Evolutionary conservation across 2,113 vertebrate species (phyloP), one percentile per base, ranked within the genome.

Genomic region (Phyllostomus discolor): DNA sequence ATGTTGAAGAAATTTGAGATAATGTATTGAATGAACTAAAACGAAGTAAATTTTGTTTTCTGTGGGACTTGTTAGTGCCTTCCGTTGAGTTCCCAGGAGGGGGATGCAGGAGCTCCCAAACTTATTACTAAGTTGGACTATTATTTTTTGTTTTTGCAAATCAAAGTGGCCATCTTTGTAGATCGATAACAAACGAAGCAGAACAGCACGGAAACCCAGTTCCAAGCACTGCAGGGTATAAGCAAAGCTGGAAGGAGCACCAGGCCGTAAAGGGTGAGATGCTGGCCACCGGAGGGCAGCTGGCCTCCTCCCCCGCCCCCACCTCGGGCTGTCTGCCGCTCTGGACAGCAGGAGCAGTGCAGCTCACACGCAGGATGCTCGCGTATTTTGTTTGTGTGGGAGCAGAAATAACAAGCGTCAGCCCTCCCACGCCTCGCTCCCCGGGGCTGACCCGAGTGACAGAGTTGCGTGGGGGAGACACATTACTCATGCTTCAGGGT

Each of bases 71-170:
- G 33, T 69, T 33, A 35, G 73, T 62, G 26, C 16, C 10, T 91
- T 94, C 16, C 24, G 14, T 9, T 84, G 24, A 59, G 67, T 72
- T 59, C 5, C 7, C 3, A 28, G 76, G 52, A 85, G 41, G 19
- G 90, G 9, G 46, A 69, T 24, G 57, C 1, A 70, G 10, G 70
- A 46, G 78, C 96, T 86, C 10, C 52, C 28, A 94, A 84, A 73
- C 66, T 28, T 88, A 73, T 17, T 79, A 85, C 41, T 50, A 75
- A 14, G 7, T 67, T 87, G 38, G 10, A 70, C 10, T 1, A 35
- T 31, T 11, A 38, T 59, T 88, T 6, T 38, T 10, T n/a, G 50
- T 88, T 33, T 35, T 43, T 7, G 11, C 5, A 72, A 73, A 59
- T 73, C 28, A 48, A 79, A 75, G 89, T 28, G 52, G 4, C 7